phyloP scores from a whole-genome alignment of 2,888 invertebrate species.

The Archips xylosteana region DNA sequence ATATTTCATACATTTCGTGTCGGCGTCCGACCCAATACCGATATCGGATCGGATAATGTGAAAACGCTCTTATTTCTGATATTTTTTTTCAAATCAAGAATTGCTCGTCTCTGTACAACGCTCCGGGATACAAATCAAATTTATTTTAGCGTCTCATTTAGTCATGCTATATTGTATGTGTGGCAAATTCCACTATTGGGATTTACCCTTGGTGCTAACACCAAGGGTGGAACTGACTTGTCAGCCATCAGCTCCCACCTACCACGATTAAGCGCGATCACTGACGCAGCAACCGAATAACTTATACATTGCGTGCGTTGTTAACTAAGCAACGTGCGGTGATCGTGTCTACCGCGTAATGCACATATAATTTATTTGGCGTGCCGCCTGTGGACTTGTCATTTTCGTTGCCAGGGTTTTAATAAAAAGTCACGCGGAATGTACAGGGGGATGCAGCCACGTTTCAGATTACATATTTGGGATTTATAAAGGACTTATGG shows the following conservation, averaged over 20 bases:
- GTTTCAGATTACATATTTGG: conserved; percentile 28
- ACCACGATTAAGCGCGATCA: background rate
- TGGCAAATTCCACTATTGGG: background rate
- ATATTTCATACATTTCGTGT: too few relatives aligned
- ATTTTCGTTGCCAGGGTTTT: conserved; percentile 39
- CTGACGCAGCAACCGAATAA: background rate
- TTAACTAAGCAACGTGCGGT: background rate
- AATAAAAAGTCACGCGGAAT: conserved; percentile 43
- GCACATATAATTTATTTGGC: background rate
- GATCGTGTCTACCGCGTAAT: background rate
- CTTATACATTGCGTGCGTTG: background rate
- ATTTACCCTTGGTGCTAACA: background rate
- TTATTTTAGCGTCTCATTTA: conserved; percentile 11
- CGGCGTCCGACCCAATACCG: too few relatives aligned
- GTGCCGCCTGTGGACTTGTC: background rate
- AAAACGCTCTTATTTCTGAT: too few relatives aligned
- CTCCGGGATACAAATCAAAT: background rate
- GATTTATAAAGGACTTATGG: conserved; percentile 19
- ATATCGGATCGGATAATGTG: too few relatives aligned
- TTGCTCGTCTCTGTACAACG: background rate
- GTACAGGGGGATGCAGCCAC: conserved; percentile 39
- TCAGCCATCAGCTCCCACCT: conserved; percentile 21
- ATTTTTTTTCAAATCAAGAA: too few relatives aligned
- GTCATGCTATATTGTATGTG: conserved; percentile 2
- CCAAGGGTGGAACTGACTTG: conserved; percentile 34